Evolutionary conservation across 1,140 invertebrate genomes (phyloP), one percentile per base, ranked within the genome.

Genomic region (Brachionus rubens): DNA sequence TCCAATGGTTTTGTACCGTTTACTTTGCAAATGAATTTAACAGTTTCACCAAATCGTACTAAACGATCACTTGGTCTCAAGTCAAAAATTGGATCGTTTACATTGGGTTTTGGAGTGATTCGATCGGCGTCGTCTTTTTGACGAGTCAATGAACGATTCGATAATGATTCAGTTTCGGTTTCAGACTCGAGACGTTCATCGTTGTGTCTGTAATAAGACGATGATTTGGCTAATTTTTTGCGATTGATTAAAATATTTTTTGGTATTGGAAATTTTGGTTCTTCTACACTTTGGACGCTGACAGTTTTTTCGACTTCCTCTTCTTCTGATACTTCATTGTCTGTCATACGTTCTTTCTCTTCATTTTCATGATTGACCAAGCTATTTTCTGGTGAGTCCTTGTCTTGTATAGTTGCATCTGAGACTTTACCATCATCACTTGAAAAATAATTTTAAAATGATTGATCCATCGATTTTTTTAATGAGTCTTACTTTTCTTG

Each of bases 21-120:
- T 5, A 46, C 65, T 46, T 68, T 46, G n/a, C 12, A 43, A 24
- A 28, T 28, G 19, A 68, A 68, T 33, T 68, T 68, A 2, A 28
- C 41, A 7, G 43, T 46, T 33, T 68, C 65, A 16, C 65, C 65
- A 16, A 33, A 19, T 14, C 65, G 65, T 14, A 46, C 4, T 30
- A 41, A n/a, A 43, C n/a, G 24, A 36, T 68, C 65, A 9, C 1
- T 0, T n/a, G 65, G 65, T 33, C 65, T 19, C 9, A 30, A 1
- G 3, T 30, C 7, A 36, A 68, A 68, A 30, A 10, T 43, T 10
- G 65, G 65, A 68, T 68, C 65, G n/a, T 65, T 65, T 65, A 36
- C 36, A 3, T 33, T n/a, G 4, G 12, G 3, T 9, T 65, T 41
- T 21, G 59, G 59, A 2, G 5, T 4, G 4, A 65, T 65, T 40